These are phyloP conservation scores for Papilio demoleus DNA, from an alignment of 2,888 invertebrate species.

Conservation along the genomic window DNA sequence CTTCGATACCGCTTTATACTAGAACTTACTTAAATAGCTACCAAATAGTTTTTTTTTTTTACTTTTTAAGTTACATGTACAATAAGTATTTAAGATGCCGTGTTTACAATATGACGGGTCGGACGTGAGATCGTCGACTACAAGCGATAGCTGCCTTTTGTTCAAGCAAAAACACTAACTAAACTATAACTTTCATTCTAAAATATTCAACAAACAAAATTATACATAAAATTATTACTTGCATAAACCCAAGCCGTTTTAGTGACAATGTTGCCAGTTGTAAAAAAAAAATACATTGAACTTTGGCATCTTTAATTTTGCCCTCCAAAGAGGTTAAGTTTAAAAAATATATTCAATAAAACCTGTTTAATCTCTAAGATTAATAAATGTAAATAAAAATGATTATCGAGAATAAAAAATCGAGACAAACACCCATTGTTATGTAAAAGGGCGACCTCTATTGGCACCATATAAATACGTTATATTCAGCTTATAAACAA, in stretches of 20 bases:
- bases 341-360: slow-evolving; percentile 15
- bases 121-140: slow-evolving; percentile 49
- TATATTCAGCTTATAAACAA: slow-evolving; percentile 73
- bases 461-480: slow-evolving; percentile 57
- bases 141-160: slow-evolving; percentile 29
- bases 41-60: slow-evolving; percentile 67
- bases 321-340: slow-evolving; percentile 1
- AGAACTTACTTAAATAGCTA: slow-evolving; percentile 75
- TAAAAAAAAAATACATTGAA: slow-evolving; percentile 24
- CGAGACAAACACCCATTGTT: slow-evolving; percentile 19
- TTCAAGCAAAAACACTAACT: slow-evolving; percentile 36
- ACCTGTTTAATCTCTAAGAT: slow-evolving; percentile 29
- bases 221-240: slow-evolving; percentile 9
- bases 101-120: slow-evolving; percentile 53
- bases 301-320: slow-evolving; percentile 37
- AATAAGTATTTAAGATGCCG: slow-evolving; percentile 71
- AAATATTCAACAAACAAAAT: slow-evolving; percentile 23
- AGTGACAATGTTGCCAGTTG: not conserved
- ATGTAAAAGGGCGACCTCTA: slow-evolving; percentile 53
- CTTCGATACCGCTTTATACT: slow-evolving; percentile 61
- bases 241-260: slow-evolving; percentile 1
- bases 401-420: slow-evolving; percentile 17
- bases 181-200: slow-evolving; percentile 29
- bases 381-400: slow-evolving; percentile 13
- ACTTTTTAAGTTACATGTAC: slow-evolving; percentile 69